A percentile compares a stretch with the other conserved stretches of the same genome.
Conservation (phyloP, 2,113 vertebrate genomes). For the Gracilinanus agilis region DNA sequence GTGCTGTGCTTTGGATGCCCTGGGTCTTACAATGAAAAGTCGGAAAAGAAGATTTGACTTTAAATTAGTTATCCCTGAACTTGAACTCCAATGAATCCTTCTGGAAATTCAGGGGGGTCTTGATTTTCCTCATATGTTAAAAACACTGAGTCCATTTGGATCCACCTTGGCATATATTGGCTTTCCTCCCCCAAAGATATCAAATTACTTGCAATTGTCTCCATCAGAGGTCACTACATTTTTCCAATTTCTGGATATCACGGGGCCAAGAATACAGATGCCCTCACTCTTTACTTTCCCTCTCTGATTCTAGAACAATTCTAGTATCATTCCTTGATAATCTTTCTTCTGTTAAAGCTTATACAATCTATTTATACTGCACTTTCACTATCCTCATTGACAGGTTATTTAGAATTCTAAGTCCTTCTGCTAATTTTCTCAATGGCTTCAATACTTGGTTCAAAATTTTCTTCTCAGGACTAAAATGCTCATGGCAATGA, state of each 20-base stretch:
- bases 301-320: background rate
- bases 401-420: background rate
- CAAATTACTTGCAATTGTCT: background rate
- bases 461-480: background rate
- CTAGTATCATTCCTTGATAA: background rate
- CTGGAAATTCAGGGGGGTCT: background rate
- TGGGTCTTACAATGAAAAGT: background rate
- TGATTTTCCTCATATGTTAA: background rate
- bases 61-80: background rate
- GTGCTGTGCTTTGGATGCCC: background rate
- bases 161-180: background rate
- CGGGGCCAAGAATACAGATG: background rate
- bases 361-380: background rate
- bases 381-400: background rate
- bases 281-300: background rate
- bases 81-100: background rate
- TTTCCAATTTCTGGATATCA: background rate
- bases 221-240: background rate
- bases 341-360: background rate
- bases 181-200: background rate
- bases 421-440: background rate
- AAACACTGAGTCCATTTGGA: background rate
- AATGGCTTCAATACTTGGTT: background rate
- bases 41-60: constrained; percentile 6
- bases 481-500: background rate